Conservation (phyloP, 1,140 invertebrate genomes). For the Centruroides sculpturatus region DNA sequence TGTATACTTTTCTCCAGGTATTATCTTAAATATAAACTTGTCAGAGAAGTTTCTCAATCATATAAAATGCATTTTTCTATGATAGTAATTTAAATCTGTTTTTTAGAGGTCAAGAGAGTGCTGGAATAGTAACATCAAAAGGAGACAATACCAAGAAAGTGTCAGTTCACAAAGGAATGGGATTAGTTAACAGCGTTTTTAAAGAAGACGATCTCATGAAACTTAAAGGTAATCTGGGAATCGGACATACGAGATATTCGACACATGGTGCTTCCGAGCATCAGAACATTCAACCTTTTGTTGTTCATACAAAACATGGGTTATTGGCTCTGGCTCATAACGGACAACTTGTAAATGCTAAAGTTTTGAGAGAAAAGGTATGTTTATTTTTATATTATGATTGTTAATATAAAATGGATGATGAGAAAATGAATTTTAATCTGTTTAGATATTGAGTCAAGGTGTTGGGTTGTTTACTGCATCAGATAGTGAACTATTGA, state of each 20-base stretch:
- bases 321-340: constrained; percentile 90
- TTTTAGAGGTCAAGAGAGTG: constrained; percentile 81
- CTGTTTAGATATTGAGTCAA: too few species aligned
- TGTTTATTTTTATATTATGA: constrained; percentile 8
- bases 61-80: too few species aligned
- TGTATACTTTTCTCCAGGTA: too few species aligned
- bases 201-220: constrained; percentile 74
- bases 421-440: too few species aligned
- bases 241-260: constrained; percentile 92
- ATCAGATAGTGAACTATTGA: constrained; percentile 92
- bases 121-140: constrained; percentile 86
- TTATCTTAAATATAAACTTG: too few species aligned
- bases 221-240: constrained; percentile 79
- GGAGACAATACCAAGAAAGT: constrained; percentile 55
- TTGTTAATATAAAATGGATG: too few species aligned
- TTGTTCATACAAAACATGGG: constrained; percentile 89
- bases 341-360: constrained; percentile 90
- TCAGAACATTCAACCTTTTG: constrained; percentile 73
- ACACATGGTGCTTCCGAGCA: constrained; percentile 84
- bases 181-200: constrained; percentile 85
- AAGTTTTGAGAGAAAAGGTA: constrained; percentile 68
- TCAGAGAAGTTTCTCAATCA: too few species aligned
- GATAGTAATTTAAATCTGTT: too few species aligned
- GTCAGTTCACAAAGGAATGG: constrained; percentile 80
- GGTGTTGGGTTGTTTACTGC: constrained; percentile 66